Evolutionary conservation across 2,797 vertebrate species (phyloP).

Genomic region (Aplochiton taeniatus): DNA sequence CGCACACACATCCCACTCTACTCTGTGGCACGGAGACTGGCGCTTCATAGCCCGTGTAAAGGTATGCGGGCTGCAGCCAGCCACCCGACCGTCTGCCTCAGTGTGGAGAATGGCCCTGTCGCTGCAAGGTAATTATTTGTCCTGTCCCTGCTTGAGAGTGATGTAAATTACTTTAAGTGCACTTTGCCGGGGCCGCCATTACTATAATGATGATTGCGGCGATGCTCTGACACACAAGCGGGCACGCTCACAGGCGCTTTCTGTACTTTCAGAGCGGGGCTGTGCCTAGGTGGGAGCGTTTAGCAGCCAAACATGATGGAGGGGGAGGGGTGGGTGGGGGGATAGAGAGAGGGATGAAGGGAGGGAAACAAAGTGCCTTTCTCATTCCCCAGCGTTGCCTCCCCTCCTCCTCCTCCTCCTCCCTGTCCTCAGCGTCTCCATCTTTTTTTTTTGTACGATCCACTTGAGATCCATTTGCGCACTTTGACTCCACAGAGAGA

Average conservation of each 20-base stretch:
- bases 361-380: not conserved
- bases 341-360: not conserved
- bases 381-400: conserved; percentile 9
- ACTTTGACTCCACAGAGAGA: conserved; percentile 11
- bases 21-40: no score
- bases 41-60: no score
- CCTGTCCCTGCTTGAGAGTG: conserved; percentile 72
- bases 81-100: no score
- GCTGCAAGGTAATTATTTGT: conserved; percentile 79
- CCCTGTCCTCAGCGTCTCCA: no score
- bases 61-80: no score
- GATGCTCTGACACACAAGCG: conserved; percentile 47
- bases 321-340: not conserved
- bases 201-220: conserved; percentile 74
- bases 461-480: conserved; percentile 8
- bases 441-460: no score
- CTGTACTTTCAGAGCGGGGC: conserved; percentile 58
- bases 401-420: no score
- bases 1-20: no score
- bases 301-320: no score
- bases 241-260: conserved; percentile 49
- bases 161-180: conserved; percentile 83
- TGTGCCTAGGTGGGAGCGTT: conserved; percentile 46
- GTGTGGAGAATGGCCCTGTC: conserved; percentile 70
- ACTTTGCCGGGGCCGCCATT: conserved; percentile 74